These are phyloP conservation scores for Ceyx melanurus DNA, from an alignment of 2,113 vertebrate genomes.

Conservation along the genomic window DNA sequence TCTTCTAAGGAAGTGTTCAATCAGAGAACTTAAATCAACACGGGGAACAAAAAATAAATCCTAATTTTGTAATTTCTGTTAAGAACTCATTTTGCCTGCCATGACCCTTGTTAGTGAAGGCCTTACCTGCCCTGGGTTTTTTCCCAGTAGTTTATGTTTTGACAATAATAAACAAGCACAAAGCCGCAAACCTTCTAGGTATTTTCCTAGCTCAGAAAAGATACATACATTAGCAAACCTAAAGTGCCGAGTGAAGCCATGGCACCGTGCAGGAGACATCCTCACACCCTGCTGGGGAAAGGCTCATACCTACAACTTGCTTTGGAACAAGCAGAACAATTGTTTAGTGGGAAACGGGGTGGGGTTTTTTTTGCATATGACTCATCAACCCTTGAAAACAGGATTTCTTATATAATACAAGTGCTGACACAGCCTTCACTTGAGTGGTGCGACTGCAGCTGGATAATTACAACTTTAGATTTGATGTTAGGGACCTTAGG, in stretches of 20 bases:
- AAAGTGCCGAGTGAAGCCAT: background rate
- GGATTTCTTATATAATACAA: slow-evolving; percentile 12
- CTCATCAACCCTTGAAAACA: slow-evolving; percentile 60
- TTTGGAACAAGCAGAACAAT: slow-evolving; percentile 46
- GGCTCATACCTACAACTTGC: background rate
- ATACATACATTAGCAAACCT: background rate
- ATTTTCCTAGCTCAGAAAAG: background rate
- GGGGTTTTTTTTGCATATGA: slow-evolving; percentile 29
- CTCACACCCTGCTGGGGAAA: background rate
- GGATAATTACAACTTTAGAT: slow-evolving; percentile 61
- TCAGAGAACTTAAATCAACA: background rate
- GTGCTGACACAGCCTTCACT: slow-evolving; percentile 42
- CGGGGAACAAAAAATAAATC: background rate
- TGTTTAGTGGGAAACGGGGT: background rate
- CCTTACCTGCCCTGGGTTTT: background rate
- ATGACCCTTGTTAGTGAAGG: background rate
- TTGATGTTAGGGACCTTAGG: slow-evolving; percentile 30
- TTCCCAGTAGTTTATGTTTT: background rate
- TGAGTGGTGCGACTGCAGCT: slow-evolving; percentile 50
- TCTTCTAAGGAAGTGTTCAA: background rate
- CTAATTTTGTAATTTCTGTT: background rate
- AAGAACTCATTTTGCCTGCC: background rate
- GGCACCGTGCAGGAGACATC: background rate
- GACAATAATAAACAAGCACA: background rate
- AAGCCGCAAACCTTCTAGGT: background rate